phyloP scores from a whole-genome alignment of 1,140 invertebrate species.

The Spodoptera frugiperda region DNA sequence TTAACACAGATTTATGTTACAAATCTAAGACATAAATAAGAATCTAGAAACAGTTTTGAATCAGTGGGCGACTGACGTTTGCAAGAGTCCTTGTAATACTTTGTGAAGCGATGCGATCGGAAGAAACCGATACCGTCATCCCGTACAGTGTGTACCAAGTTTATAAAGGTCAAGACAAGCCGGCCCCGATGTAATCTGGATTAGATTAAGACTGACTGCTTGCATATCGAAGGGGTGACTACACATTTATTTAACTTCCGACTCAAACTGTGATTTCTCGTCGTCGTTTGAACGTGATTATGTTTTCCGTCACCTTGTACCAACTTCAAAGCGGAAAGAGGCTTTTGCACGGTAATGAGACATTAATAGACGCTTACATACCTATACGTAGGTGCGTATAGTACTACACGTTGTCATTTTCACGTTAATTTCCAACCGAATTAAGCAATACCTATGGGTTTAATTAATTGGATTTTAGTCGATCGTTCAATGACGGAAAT shows the following conservation, averaged over 20 bases:
- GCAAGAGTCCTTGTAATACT: slow-evolving; percentile 31
- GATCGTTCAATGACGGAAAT: neutral
- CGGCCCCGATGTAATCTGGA: slow-evolving; percentile 5
- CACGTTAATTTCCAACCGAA: slow-evolving; percentile 12
- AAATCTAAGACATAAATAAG: neutral
- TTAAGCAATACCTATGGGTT: neutral
- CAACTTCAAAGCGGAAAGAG: slow-evolving; percentile 38
- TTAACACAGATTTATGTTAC: neutral
- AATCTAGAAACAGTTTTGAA: slow-evolving; percentile 3
- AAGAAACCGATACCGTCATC: slow-evolving; percentile 27
- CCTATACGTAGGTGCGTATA: neutral
- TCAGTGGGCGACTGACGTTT: slow-evolving; percentile 17
- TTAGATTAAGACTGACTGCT: slow-evolving; percentile 22
- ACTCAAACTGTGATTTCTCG: slow-evolving; percentile 3
- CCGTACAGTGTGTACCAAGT: neutral
- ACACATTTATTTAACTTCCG: neutral
- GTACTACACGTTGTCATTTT: slow-evolving; percentile 5
- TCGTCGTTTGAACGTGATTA: slow-evolving; percentile 24
- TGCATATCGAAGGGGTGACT: slow-evolving; percentile 5
- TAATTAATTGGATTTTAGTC: slow-evolving; percentile 14
- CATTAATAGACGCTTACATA: slow-evolving; percentile 33
- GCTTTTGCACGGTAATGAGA: slow-evolving; percentile 27
- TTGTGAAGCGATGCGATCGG: slow-evolving; percentile 25
- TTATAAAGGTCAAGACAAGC: slow-evolving; percentile 22
- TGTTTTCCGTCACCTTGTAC: neutral